Evolutionary conservation across 2,797 vertebrate genomes (phyloP), one percentile per base, ranked within the genome.

Genomic region (Kryptopterus vitreolus): DNA sequence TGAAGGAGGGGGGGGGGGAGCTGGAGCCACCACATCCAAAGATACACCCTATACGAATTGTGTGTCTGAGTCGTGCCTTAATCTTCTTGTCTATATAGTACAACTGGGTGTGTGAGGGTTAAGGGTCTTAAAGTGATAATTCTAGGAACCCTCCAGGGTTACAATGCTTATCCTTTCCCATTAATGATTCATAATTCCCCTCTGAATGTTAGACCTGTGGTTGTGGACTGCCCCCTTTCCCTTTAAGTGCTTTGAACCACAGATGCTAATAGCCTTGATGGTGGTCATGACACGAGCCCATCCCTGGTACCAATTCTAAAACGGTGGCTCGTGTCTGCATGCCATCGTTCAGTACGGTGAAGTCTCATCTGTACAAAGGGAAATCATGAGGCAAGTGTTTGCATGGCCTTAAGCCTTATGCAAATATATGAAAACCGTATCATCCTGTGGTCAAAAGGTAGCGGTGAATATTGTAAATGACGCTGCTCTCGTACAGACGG

Each of bases 361-460:
- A 52, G 20, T 53, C 18, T 38, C 53, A 68, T 53, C 57, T 72
- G 2, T 7, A 4, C 11, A 43, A 50, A 83, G 77, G 81, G 33
- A 85, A 86, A 83, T 85, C 72, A 55, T 75, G 85, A 81, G 81
- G 83, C 69, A 46, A 75, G 59, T 59, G 66, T 86, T 86, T 86
- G 81, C 73, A 81, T 82, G 57, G 52, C 70, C 70, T 82, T 82
- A 62, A 82, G 72, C 52, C 2, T 20, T 20, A 85, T 85, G 81
- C 66, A 85, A 83, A 84, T 80, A 7, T 73, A 22, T 16, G 11
- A 3, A 35, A 66, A 61, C 38, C 20, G 70, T 83, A 83, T 84
- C 79, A 4, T 46, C 50, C 48, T 83, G 83, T 31, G 83, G 83
- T 84, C 76, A 71, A 31, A 81, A 73, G 71, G 61, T 33, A 33